Conservation (phyloP, 2,113 vertebrate species). For the Percopsis transmontana region DNA sequence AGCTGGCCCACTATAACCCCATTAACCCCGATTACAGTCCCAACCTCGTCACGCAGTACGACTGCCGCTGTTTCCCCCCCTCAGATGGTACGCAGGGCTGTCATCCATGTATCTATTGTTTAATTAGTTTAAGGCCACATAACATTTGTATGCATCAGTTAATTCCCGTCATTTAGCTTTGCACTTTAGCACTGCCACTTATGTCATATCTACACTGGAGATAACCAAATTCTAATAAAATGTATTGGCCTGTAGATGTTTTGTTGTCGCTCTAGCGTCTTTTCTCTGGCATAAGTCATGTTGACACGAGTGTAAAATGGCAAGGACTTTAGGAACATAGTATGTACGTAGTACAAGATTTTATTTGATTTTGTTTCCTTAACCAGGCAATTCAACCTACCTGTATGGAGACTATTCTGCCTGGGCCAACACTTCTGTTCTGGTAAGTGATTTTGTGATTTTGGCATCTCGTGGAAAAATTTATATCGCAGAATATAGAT, state of each 20-base stretch:
- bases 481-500: neutral
- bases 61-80: conserved; percentile 83
- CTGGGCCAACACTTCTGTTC: conserved; percentile 63
- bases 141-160: neutral
- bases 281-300: neutral
- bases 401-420: conserved; percentile 59
- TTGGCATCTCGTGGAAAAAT: neutral
- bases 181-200: conserved; percentile 1
- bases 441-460: conserved; percentile 77
- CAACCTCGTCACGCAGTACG: conserved; percentile 83
- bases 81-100: conserved; percentile 40
- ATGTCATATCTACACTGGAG: conserved; percentile 26
- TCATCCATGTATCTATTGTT: neutral
- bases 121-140: neutral
- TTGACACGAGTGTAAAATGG: conserved; percentile 10
- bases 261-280: neutral
- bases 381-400: conserved; percentile 80
- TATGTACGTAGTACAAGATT: neutral
- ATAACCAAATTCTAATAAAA: conserved; percentile 32
- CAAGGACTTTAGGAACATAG: neutral
- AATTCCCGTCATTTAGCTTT: conserved; percentile 5
- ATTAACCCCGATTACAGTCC: conserved; percentile 83
- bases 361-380: conserved; percentile 50
- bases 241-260: conserved; percentile 32
- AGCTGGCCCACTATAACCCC: conserved; percentile 88